Conservation (phyloP, 2,888 invertebrate genomes). For the Zele albiditarsus region DNA sequence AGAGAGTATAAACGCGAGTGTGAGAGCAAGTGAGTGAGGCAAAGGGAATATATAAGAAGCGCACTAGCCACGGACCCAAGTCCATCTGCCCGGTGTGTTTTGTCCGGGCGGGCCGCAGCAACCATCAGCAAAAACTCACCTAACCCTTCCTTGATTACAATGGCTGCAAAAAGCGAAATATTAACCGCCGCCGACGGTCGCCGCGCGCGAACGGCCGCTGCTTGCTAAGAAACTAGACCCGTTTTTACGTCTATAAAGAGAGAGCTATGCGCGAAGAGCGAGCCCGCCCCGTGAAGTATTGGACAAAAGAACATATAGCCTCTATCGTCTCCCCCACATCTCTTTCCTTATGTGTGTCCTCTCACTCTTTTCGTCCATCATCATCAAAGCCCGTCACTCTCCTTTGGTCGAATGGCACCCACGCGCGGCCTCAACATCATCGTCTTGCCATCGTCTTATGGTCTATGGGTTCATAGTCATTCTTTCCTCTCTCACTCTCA, state of each 20-base stretch:
- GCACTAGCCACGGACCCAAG: constrained; percentile 67
- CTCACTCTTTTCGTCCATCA: constrained; percentile 12
- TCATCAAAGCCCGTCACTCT: neutral
- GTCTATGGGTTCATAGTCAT: neutral
- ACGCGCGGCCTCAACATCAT: neutral
- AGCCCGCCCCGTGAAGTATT: constrained; percentile 47
- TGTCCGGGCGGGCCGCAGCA: constrained; percentile 60
- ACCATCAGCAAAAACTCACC: constrained; percentile 69
- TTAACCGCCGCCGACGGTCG: constrained; percentile 73
- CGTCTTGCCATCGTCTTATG: neutral
- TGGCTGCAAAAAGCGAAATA: constrained; percentile 73
- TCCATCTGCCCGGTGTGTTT: constrained; percentile 71
- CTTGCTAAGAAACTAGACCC: constrained; percentile 72
- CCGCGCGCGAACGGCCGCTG: constrained; percentile 70
- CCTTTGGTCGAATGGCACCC: neutral
- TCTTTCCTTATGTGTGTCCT: neutral
- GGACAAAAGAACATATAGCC: constrained; percentile 45
- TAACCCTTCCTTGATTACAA: constrained; percentile 74
- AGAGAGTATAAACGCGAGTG: neutral
- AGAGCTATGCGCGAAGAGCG: constrained; percentile 48
- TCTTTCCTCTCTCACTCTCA: neutral
- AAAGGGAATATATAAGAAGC: constrained; percentile 26
- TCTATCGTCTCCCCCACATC: constrained; percentile 16
- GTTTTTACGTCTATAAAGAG: constrained; percentile 64
- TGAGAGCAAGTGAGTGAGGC: constrained; percentile 43